A percentile compares a stretch with the other conserved stretches of the same genome.
These are phyloP conservation scores for Acestrorhynchus altus DNA, from an alignment of 2,797 vertebrate genomes.

Conservation along the genomic window DNA sequence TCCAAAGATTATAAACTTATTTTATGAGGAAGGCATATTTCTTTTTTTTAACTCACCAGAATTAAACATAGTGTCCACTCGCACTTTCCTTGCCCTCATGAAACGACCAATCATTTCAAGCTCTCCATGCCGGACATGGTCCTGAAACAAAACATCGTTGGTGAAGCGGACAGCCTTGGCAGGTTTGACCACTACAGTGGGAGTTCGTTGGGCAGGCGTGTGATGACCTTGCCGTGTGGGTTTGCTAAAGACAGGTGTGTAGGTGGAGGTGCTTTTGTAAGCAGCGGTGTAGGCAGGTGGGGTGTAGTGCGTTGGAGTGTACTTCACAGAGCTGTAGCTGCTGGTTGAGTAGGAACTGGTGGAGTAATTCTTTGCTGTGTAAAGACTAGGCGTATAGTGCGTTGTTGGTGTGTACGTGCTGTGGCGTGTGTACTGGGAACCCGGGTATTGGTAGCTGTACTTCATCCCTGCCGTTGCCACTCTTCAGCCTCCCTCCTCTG, in stretches of 20 bases:
- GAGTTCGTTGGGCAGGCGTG: constrained; percentile 55
- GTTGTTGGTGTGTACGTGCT: constrained; percentile 60
- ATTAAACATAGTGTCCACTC: constrained; percentile 89
- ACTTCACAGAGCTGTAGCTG: constrained; percentile 51
- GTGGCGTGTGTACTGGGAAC: constrained; percentile 72
- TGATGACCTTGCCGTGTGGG: constrained; percentile 58
- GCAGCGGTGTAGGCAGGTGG: constrained; percentile 62
- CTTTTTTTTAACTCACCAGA: constrained; percentile 80
- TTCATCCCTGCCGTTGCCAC: constrained; percentile 79
- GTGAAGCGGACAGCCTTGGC: constrained; percentile 87
- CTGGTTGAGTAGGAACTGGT: constrained; percentile 63
- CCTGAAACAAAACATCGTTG: constrained; percentile 92
- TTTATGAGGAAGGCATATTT: background rate
- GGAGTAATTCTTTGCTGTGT: constrained; percentile 56
- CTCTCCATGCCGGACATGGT: constrained; percentile 90
- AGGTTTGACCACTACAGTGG: constrained; percentile 68
- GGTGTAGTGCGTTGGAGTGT: constrained; percentile 60
- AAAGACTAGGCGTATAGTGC: constrained; percentile 53
- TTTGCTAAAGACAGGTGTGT: constrained; percentile 69
- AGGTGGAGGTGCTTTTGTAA: constrained; percentile 67
- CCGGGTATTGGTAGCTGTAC: constrained; percentile 77
- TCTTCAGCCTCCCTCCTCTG: constrained; percentile 54
- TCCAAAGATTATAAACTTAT: too few relatives aligned
- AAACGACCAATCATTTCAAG: constrained; percentile 94
- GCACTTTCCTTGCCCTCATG: constrained; percentile 90